Conservation (phyloP, 2,797 vertebrate species). For the Arnoldichthys spilopterus region DNA sequence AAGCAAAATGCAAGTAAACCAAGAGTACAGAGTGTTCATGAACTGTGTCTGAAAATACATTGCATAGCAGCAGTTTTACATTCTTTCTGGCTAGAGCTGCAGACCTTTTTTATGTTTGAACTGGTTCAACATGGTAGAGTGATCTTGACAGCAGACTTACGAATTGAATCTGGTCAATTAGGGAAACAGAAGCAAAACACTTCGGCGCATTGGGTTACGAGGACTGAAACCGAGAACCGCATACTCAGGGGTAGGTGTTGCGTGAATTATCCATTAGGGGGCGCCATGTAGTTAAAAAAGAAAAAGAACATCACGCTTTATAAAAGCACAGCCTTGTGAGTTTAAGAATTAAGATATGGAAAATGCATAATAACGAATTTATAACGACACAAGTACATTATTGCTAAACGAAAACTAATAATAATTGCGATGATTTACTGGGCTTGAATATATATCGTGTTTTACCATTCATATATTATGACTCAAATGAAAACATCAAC, state of each 20-base stretch:
- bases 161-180: not conserved
- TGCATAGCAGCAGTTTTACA: too few relatives aligned
- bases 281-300: constrained; percentile 6
- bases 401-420: too few relatives aligned
- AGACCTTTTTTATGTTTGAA: not conserved
- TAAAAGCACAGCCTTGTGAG: not conserved
- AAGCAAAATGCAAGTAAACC: not conserved
- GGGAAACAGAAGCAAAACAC: not conserved
- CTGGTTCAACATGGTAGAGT: not conserved
- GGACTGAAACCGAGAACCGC: not conserved
- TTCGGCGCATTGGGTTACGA: not conserved
- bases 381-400: not conserved
- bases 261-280: constrained; percentile 22
- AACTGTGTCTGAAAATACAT: not conserved
- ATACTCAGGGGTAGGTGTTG: not conserved
- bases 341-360: not conserved
- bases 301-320: constrained; percentile 4
- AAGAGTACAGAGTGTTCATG: not conserved
- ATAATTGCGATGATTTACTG: too few relatives aligned
- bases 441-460: too few relatives aligned
- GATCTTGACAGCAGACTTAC: too few relatives aligned
- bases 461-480: too few relatives aligned
- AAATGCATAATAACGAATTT: not conserved
- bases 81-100: too few relatives aligned
- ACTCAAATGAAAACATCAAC: too few relatives aligned